Evolutionary conservation across 2,113 vertebrate genomes (phyloP).

Genomic region (Prochilodus magdalenae): DNA sequence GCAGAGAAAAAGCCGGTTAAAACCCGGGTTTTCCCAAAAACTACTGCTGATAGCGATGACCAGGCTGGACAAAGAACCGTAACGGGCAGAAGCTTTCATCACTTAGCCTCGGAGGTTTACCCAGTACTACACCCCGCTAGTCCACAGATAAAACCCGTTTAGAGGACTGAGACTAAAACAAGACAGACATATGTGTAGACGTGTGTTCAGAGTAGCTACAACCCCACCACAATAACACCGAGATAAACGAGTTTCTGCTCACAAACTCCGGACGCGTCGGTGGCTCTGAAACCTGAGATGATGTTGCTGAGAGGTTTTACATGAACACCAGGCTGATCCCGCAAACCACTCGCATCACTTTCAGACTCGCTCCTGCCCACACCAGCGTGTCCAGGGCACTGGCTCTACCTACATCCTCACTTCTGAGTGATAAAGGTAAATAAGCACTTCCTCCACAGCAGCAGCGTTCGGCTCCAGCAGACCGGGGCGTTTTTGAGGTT

Average conservation of each 20-base stretch:
- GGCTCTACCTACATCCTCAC: slow-evolving; percentile 1
- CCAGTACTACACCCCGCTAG: not conserved
- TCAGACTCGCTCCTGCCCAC: too few species aligned
- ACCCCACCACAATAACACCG: not conserved
- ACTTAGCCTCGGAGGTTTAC: not conserved
- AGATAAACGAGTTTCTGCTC: not conserved
- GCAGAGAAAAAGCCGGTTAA: not conserved
- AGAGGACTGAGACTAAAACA: not conserved
- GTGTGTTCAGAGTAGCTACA: not conserved
- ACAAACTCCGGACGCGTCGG: not conserved
- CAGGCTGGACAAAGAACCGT: not conserved
- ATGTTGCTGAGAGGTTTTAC: not conserved
- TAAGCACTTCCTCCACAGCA: slow-evolving; percentile 15
- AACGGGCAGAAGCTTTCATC: not conserved
- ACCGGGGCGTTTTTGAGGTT: not conserved
- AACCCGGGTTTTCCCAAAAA: not conserved
- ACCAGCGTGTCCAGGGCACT: not conserved
- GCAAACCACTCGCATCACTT: not conserved
- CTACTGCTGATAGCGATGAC: not conserved
- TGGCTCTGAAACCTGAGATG: not conserved
- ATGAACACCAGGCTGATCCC: not conserved
- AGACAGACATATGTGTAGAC: not conserved
- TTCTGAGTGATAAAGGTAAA: slow-evolving; percentile 9
- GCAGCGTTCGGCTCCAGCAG: too few species aligned
- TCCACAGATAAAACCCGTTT: not conserved